Evolutionary conservation across 2,797 vertebrate genomes (phyloP).

Genomic region (Trachops cirrhosus): DNA sequence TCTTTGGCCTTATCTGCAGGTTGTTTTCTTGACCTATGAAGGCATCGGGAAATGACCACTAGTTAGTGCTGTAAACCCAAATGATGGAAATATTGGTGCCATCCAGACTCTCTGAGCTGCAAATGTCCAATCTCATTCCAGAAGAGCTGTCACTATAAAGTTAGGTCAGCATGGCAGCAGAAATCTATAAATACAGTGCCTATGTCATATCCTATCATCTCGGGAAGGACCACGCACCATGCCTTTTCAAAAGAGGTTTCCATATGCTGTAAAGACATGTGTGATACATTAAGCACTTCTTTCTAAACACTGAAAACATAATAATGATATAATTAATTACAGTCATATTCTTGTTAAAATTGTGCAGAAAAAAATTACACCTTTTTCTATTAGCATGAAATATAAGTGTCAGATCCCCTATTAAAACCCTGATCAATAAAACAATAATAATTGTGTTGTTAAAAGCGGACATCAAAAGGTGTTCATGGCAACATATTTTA

Average conservation of each 20-base stretch:
- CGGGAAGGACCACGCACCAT: constrained; percentile 89
- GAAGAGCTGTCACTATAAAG: constrained; percentile 81
- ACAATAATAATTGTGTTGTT: constrained; percentile 99
- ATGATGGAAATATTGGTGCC: constrained; percentile 67
- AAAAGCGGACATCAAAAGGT: constrained; percentile 96
- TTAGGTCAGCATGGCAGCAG: constrained; percentile 82
- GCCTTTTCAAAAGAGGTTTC: constrained; percentile 85
- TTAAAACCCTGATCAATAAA: constrained; percentile 99
- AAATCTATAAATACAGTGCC: constrained; percentile 86
- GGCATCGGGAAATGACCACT: constrained; percentile 68
- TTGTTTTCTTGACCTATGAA: constrained; percentile 74
- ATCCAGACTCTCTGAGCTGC: constrained; percentile 72
- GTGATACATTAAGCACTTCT: constrained; percentile 93
- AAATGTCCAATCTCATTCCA: constrained; percentile 80
- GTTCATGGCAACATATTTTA: constrained; percentile 91
- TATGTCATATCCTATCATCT: constrained; percentile 88
- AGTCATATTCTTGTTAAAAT: constrained; percentile 94
- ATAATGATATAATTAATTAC: constrained; percentile 99
- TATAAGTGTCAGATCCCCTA: constrained; percentile 97
- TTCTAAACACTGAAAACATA: constrained; percentile 91
- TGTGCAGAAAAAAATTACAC: constrained; percentile 96
- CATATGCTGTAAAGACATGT: constrained; percentile 87
- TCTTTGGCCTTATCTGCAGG: constrained; percentile 34
- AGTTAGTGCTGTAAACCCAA: constrained; percentile 76
- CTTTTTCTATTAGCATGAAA: constrained; percentile 99